phyloP scores from a whole-genome alignment of 2,113 vertebrate species.

The Cariama cristata region DNA sequence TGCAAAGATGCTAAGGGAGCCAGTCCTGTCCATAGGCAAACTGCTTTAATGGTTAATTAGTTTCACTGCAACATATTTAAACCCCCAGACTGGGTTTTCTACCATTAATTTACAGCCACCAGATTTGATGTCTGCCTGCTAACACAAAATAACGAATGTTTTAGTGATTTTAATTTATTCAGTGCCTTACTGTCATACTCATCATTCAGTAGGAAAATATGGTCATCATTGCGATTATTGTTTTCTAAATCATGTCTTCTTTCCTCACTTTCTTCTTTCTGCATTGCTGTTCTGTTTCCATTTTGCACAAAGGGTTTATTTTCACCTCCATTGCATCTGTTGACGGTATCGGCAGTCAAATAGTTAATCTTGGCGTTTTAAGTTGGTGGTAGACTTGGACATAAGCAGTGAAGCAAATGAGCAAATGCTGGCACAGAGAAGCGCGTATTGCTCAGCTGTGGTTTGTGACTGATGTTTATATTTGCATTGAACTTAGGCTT shows the following conservation, averaged over 20 bases:
- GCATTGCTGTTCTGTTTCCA: neutral
- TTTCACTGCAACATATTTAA: neutral
- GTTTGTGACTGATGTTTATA: neutral
- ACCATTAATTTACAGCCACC: neutral
- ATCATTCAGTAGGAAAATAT: neutral
- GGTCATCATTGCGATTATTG: neutral
- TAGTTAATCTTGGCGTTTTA: neutral
- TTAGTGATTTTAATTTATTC: neutral
- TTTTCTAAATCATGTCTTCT: neutral
- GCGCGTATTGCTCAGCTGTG: neutral
- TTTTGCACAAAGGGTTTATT: neutral
- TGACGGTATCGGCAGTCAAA: neutral
- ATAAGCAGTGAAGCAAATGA: neutral
- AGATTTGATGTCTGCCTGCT: neutral
- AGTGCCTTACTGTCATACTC: neutral
- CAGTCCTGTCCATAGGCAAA: neutral
- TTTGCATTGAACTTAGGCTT: neutral
- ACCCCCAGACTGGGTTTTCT: neutral
- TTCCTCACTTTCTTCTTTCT: neutral
- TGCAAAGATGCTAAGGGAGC: neutral
- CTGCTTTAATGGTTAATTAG: neutral
- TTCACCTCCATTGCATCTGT: neutral
- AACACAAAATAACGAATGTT: neutral
- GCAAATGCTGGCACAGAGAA: neutral
- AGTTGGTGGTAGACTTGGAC: neutral